Evolutionary conservation across 2,797 vertebrate genomes (phyloP).

Genomic region (Chelonia mydas): DNA sequence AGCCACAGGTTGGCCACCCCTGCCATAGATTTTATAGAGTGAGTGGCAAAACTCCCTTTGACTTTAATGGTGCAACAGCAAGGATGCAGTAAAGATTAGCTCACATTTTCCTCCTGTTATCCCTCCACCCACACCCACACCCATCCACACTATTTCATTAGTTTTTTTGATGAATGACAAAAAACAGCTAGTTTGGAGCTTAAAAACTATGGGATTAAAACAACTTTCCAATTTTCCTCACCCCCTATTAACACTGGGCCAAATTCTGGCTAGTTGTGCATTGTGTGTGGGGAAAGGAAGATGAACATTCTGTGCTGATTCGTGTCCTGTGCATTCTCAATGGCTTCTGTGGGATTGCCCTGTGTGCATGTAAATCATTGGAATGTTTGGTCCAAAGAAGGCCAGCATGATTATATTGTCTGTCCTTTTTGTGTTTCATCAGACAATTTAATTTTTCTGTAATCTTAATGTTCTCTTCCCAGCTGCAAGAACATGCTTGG

Average conservation of each 20-base stretch:
- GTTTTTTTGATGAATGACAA: constrained; percentile 1
- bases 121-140: background rate
- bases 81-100: background rate
- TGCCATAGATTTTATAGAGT: background rate
- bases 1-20: no score
- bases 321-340: background rate
- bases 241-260: background rate
- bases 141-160: background rate
- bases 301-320: background rate
- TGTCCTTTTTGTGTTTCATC: background rate
- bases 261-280: background rate
- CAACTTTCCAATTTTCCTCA: background rate
- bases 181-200: background rate
- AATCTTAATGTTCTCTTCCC: background rate
- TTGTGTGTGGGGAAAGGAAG: background rate
- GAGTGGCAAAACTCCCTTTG: background rate
- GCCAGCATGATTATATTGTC: background rate
- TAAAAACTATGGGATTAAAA: background rate
- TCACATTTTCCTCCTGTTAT: background rate
- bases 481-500: background rate
- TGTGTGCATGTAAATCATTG: background rate
- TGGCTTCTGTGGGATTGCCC: background rate
- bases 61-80: background rate
- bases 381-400: background rate
- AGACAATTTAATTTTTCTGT: background rate